Evolutionary conservation across 2,888 invertebrate species (phyloP).

Genomic region (Morpho deidamia): DNA sequence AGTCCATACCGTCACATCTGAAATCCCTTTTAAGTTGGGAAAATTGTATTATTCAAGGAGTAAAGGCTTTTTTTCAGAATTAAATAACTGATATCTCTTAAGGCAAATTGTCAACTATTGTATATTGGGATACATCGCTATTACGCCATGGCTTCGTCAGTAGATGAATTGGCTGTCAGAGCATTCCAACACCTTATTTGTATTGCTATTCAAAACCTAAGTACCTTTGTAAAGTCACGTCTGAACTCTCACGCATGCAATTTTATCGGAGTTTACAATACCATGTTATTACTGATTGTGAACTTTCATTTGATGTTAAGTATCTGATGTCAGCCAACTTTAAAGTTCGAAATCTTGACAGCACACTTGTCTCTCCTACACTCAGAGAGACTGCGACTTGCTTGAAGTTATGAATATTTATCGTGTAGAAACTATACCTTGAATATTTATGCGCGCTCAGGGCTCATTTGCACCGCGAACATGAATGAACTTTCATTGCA

Average conservation of each 20-base stretch:
- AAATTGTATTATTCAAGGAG: too few relatives aligned
- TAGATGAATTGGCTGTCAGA: conserved; percentile 31
- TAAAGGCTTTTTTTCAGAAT: too few relatives aligned
- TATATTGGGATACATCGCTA: neutral
- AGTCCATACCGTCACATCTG: conserved; percentile 12
- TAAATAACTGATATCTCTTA: too few relatives aligned
- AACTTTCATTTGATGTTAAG: conserved; percentile 34
- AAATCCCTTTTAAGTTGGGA: too few relatives aligned
- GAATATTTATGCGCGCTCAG: conserved; percentile 36
- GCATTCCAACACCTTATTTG: conserved; percentile 14
- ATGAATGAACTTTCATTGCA: conserved; percentile 28
- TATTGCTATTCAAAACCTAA: conserved; percentile 20
- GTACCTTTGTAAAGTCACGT: conserved; percentile 21
- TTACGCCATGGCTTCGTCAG: conserved; percentile 10
- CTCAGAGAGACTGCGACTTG: conserved; percentile 28
- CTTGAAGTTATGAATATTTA: conserved; percentile 47
- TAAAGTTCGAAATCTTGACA: conserved; percentile 53
- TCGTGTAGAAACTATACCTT: conserved; percentile 32
- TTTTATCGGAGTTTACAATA: conserved; percentile 29
- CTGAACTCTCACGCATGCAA: conserved; percentile 31
- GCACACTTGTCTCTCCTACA: conserved; percentile 44
- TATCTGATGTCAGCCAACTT: conserved; percentile 35
- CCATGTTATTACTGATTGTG: conserved; percentile 32
- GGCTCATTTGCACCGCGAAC: conserved; percentile 12
- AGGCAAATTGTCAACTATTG: conserved; percentile 1